Evolutionary conservation across 2,113 vertebrate genomes (phyloP).

Genomic region (Corythaixoides concolor): DNA sequence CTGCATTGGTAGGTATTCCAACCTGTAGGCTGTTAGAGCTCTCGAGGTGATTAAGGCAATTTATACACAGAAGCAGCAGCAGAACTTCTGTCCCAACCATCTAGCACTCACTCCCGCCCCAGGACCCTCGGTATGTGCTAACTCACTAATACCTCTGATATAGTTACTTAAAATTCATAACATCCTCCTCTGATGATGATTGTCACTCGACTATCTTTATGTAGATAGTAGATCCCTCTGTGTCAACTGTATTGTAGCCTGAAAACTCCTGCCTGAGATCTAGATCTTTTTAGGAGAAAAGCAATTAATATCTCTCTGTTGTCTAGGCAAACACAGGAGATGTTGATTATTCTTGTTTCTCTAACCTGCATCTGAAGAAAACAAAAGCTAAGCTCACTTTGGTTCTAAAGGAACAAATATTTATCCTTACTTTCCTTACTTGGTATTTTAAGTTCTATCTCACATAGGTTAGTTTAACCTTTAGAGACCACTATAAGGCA

Average conservation of each 20-base stretch:
- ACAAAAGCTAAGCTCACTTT: background rate
- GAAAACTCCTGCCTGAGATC: background rate
- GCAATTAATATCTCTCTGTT: background rate
- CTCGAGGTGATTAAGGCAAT: background rate
- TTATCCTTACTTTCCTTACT: background rate
- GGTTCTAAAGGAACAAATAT: background rate
- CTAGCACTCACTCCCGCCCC: rapidly evolving
- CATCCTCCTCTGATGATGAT: background rate
- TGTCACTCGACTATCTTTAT: background rate
- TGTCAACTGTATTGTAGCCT: background rate
- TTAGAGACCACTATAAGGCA: background rate
- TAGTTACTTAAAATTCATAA: background rate
- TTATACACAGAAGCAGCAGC: background rate
- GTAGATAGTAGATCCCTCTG: background rate
- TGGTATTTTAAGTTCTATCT: background rate
- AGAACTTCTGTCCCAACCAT: background rate
- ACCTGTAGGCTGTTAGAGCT: background rate
- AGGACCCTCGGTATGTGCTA: background rate
- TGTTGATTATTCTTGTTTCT: background rate
- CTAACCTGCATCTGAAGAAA: background rate
- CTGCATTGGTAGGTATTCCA: slow-evolving; percentile 86
- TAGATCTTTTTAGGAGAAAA: background rate
- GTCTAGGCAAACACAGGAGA: background rate
- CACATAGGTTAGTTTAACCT: background rate
- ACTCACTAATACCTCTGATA: background rate